A percentile compares a stretch with the other conserved stretches of the same genome.
Evolutionary conservation across 2,113 vertebrate species (phyloP).

Genomic region (Pelusios castaneus): DNA sequence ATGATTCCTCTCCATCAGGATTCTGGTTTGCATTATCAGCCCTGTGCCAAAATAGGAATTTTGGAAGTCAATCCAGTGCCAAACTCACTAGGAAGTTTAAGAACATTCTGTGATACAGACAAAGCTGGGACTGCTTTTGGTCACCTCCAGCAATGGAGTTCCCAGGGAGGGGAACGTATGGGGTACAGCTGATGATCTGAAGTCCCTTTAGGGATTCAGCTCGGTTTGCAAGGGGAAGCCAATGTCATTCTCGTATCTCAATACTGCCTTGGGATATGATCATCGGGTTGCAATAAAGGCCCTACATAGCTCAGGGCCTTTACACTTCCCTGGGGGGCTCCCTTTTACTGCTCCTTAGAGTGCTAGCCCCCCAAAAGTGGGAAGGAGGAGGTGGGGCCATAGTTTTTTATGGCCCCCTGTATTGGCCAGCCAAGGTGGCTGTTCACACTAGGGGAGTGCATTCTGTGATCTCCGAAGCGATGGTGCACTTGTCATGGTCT

Average conservation of each 20-base stretch:
- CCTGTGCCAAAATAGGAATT: not conserved
- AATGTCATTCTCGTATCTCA: not conserved
- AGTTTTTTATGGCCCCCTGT: not conserved
- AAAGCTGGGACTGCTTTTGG: not conserved
- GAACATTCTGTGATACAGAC: not conserved
- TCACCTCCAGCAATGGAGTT: not conserved
- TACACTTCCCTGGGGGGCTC: not conserved
- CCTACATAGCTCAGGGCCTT: not conserved
- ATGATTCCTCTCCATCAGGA: not conserved
- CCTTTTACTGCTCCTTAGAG: not conserved
- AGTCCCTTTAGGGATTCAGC: not conserved
- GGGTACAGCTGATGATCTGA: not conserved
- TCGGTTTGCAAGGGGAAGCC: not conserved
- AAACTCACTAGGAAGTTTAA: not conserved
- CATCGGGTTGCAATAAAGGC: not conserved
- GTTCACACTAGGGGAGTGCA: not conserved
- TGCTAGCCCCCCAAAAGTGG: no score
- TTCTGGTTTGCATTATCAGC: not conserved
- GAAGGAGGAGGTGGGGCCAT: not conserved
- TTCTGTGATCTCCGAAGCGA: not conserved
- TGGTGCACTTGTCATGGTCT: not conserved
- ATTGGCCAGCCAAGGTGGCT: not conserved
- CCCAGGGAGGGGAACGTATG: not conserved
- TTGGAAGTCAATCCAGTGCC: not conserved
- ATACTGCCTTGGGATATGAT: not conserved